Evolutionary conservation across 2,888 invertebrate species (phyloP).

Genomic region (Clivina fossor): DNA sequence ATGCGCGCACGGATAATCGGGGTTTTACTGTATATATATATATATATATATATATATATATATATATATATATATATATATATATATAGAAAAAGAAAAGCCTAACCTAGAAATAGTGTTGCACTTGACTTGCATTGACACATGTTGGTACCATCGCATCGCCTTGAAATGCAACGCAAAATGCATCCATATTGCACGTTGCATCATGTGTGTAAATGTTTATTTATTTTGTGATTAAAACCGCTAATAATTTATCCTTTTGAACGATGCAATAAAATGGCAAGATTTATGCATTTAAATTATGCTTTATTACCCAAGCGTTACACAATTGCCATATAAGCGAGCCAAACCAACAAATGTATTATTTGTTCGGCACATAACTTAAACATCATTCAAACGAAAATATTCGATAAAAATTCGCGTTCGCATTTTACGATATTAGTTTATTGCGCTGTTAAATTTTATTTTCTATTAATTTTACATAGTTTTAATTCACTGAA

Average conservation of each 20-base stretch:
- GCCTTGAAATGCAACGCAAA: conserved; percentile 20
- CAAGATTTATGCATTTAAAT: conserved; percentile 30
- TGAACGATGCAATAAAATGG: conserved; percentile 21
- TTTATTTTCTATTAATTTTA: conserved; percentile 1
- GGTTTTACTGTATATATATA: no score
- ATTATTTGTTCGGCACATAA: no score
- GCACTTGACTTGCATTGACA: no score
- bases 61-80: no score
- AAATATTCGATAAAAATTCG: no score
- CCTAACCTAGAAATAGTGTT: no score
- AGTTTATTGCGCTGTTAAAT: conserved; percentile 11
- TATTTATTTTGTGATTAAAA: conserved; percentile 29
- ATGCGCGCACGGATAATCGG: no score
- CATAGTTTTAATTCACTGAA: background rate
- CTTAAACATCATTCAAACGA: no score
- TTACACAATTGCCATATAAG: conserved; percentile 20
- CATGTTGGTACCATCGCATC: conserved; percentile 21
- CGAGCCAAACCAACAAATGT: no score
- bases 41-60: no score
- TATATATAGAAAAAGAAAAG: no score
- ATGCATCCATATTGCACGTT: background rate
- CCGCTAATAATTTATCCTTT: conserved; percentile 30
- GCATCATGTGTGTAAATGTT: conserved; percentile 19
- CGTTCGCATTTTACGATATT: background rate
- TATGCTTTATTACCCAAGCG: conserved; percentile 22